Evolutionary conservation across 2,888 invertebrate genomes (phyloP).

Genomic region (Ceramica pisi): DNA sequence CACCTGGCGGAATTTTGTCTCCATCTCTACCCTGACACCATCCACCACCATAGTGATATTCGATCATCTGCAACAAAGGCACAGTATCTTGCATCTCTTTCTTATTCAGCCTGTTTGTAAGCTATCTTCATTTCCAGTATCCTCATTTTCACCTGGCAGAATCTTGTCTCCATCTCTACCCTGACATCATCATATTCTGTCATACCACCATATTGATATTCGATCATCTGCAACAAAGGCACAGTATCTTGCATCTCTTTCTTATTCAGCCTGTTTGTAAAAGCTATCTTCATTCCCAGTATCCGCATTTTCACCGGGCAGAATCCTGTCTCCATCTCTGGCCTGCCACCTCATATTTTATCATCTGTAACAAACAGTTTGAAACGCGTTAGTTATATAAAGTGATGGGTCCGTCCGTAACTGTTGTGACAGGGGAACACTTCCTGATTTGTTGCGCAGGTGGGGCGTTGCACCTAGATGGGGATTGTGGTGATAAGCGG

Average conservation of each 20-base stretch:
- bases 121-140: neutral
- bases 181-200: slow-evolving; percentile 9
- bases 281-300: neutral
- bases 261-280: neutral
- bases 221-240: neutral
- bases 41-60: neutral
- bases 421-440: slow-evolving; percentile 81
- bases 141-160: neutral
- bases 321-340: slow-evolving; percentile 7
- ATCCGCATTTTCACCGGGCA: neutral
- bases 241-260: neutral
- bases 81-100: neutral
- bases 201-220: neutral
- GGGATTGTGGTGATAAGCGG: slow-evolving; percentile 54
- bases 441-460: slow-evolving; percentile 85
- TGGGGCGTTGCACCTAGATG: slow-evolving; percentile 76
- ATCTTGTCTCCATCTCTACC: neutral
- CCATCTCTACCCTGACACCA: neutral
- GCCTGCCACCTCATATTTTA: slow-evolving; percentile 35
- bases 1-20: neutral
- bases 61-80: neutral
- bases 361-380: slow-evolving; percentile 41
- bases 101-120: neutral
- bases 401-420: slow-evolving; percentile 73
- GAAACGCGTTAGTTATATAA: slow-evolving; percentile 61